Conservation (phyloP, 2,888 invertebrate species). For the Arrhopalites spinosus region DNA sequence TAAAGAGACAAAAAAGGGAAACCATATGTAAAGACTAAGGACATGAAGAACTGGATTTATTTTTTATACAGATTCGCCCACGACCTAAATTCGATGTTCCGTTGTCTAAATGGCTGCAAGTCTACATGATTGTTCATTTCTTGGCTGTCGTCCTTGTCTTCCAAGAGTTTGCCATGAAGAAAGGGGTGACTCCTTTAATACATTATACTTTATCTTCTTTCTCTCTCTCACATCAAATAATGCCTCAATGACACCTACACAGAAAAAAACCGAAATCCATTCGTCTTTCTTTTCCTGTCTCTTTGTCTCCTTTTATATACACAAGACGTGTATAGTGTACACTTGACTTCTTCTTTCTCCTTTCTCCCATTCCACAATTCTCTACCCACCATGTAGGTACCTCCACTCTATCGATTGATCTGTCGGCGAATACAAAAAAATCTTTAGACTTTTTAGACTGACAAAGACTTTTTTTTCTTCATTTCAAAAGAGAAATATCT, state of each 20-base stretch:
- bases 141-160: constrained; percentile 70
- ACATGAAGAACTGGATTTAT: background rate
- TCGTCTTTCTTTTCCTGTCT: too few species aligned
- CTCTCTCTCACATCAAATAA: background rate
- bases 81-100: constrained; percentile 72
- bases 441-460: too few species aligned
- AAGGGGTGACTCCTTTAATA: constrained; percentile 65
- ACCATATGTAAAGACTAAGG: background rate
- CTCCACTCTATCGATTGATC: background rate
- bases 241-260: background rate
- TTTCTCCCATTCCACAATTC: background rate
- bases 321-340: background rate
- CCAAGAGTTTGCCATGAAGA: constrained; percentile 68
- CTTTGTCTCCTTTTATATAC: too few species aligned
- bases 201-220: background rate
- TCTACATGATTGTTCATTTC: constrained; percentile 72
- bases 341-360: background rate
- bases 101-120: constrained; percentile 70
- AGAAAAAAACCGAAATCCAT: background rate
- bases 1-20: background rate
- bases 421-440: background rate
- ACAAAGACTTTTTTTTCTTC: too few species aligned
- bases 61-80: constrained; percentile 64
- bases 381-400: background rate
- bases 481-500: too few species aligned